Percentiles rank a stretch among this genome's conserved stretches.
These are phyloP conservation scores for Bradypus variegatus DNA, from an alignment of 2,797 vertebrate species.

Conservation along the genomic window DNA sequence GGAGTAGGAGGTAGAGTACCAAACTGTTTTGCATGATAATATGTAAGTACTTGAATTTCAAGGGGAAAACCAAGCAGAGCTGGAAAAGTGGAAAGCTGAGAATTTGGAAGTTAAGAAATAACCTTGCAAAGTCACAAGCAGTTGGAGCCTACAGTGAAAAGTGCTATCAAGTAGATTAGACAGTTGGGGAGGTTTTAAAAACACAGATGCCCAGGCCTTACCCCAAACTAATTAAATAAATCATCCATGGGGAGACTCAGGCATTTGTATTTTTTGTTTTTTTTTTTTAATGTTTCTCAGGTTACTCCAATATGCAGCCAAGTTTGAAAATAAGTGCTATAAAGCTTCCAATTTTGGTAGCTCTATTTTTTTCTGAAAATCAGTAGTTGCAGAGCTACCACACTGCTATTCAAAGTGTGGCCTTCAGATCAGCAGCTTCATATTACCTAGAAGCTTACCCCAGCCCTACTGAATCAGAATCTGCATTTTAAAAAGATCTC, in stretches of 20 bases:
- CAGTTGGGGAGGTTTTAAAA: background rate
- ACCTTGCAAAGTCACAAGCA: slow-evolving; percentile 11
- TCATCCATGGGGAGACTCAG: background rate
- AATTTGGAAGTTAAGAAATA: slow-evolving; percentile 17
- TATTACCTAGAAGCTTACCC: background rate
- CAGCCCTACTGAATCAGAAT: background rate
- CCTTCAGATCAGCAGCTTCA: background rate
- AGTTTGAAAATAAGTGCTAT: background rate
- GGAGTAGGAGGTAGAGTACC: background rate
- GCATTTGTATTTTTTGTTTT: background rate
- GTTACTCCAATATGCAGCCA: slow-evolving; percentile 9
- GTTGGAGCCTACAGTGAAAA: background rate
- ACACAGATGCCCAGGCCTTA: background rate
- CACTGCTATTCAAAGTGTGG: background rate
- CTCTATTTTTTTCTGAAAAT: too few relatives aligned
- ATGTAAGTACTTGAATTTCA: background rate
- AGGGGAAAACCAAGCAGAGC: background rate
- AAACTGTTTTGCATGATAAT: slow-evolving; percentile 7
- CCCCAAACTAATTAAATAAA: background rate
- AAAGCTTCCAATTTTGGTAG: background rate
- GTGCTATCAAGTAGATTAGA: background rate
- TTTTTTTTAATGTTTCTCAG: background rate
- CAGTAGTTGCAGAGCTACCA: too few relatives aligned
- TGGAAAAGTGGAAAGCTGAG: slow-evolving; percentile 14
- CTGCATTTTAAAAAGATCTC: background rate